Evolutionary conservation across 2,797 vertebrate species (phyloP), one percentile per base, ranked within the genome.

Genomic region (Acanthopagrus latus): DNA sequence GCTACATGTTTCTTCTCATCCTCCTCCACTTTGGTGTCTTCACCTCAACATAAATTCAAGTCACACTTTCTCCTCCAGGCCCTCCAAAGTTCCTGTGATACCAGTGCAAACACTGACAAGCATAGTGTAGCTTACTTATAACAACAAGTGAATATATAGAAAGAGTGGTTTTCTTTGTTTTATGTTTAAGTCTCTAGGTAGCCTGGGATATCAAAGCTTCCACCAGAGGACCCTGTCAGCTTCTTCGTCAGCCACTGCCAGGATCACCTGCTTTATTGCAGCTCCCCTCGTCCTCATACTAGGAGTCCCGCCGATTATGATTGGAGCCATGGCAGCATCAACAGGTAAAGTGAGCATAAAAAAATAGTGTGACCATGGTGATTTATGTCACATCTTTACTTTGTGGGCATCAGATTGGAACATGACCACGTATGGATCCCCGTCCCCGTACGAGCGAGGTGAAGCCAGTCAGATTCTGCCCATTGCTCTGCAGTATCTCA

Each of bases 151-250:
- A 2, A 18, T 33, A 67, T 58, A 21, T 16, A 7, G 5, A 33
- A 27, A 50, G 2, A 20, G 1, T 58, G 2, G 0, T 27, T 69
- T 20, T 64, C 1, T 63, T 48, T 56, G 4, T 23, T 60, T 68
- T 63, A 51, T 16, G 7, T 7, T 17, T 7, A 57, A 57, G 90
- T 0, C 44, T 64, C 57, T 91, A 2, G 86, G 89, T 67, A 91
- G 85, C 54, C 51, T 92, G 44, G 89, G 86, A 33, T 91, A 70
- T 82, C 87, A 92, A 64, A 77, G 74, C 33, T 92, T 93, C 74
- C 90, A 93, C 71, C 89, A 93, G 73, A 89, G 91, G 75, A 86
- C 84, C 5, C 80, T 91, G 67, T 92, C 89, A 52, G 64, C 88
- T 8, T 68, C 86, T 21, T 91, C 90, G 0, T 80, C 86, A 29